Evolutionary conservation across 2,797 vertebrate genomes (phyloP).

Genomic region (Distichodus sexfasciatus): DNA sequence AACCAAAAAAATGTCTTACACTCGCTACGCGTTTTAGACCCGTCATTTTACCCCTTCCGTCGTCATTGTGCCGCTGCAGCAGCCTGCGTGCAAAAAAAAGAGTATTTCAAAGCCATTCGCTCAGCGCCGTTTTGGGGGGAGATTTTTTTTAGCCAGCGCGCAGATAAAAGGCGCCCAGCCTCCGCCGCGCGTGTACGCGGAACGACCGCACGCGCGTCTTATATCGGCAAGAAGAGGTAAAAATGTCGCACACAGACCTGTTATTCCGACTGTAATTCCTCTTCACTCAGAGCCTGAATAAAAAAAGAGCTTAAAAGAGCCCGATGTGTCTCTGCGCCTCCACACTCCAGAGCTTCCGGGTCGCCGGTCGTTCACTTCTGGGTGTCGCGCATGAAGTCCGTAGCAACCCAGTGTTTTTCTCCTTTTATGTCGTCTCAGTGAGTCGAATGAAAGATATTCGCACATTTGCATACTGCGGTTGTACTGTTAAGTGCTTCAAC

Average conservation of each 20-base stretch:
- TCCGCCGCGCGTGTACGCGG: not conserved
- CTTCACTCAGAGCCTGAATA: constrained; percentile 71
- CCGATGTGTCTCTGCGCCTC: constrained; percentile 78
- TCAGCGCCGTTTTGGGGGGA: no score
- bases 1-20: constrained; percentile 62
- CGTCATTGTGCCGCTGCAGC: no score
- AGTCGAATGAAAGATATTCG: not conserved
- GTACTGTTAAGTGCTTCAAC: not conserved
- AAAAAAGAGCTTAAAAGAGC: constrained; percentile 63
- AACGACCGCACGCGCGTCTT: not conserved
- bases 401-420: not conserved
- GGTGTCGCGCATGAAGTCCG: not conserved
- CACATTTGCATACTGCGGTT: no score
- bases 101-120: no score
- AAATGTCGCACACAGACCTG: constrained; percentile 72
- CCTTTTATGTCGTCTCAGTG: not conserved
- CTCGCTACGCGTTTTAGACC: constrained; percentile 53
- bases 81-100: no score
- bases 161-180: constrained; percentile 31
- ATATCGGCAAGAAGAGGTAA: constrained; percentile 7
- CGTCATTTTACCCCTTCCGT: no score
- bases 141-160: no score
- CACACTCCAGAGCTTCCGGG: constrained; percentile 85
- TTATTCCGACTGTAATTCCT: constrained; percentile 68
- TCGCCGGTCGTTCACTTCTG: constrained; percentile 92